Conservation (phyloP, 2,797 vertebrate genomes). For the Hozukius guyotensis region DNA sequence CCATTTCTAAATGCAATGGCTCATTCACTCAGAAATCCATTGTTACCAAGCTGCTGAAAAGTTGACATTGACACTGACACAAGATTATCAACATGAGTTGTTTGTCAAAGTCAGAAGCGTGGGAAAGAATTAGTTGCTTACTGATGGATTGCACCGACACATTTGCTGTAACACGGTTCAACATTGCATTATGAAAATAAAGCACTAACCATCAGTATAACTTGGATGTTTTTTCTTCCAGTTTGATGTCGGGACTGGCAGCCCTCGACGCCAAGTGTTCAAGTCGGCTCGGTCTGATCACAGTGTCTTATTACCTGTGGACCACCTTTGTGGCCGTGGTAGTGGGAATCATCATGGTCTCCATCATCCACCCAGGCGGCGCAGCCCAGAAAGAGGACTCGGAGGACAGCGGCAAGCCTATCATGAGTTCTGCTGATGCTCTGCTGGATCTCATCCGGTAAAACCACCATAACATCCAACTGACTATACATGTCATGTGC, state of each 20-base stretch:
- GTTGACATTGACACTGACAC: neutral
- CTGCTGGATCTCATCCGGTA: slow-evolving; percentile 96
- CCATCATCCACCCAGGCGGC: slow-evolving; percentile 93
- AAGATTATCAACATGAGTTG: neutral
- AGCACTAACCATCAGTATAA: neutral
- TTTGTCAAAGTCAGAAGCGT: neutral
- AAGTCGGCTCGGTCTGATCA: slow-evolving; percentile 93
- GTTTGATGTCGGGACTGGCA: slow-evolving; percentile 95
- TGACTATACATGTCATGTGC: neutral
- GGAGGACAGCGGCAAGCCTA: slow-evolving; percentile 89
- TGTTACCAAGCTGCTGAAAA: neutral
- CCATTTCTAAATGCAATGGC: neutral
- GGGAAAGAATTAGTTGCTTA: neutral
- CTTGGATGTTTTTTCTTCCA: slow-evolving; percentile 59
- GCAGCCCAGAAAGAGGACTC: slow-evolving; percentile 93
- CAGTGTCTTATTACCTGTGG: slow-evolving; percentile 96
- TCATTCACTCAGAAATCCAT: neutral
- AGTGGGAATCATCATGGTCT: slow-evolving; percentile 96
- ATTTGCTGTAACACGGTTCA: neutral
- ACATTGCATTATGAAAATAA: neutral
- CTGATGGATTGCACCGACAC: neutral
- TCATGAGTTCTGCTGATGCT: slow-evolving; percentile 96
- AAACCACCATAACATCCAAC: slow-evolving; percentile 22
- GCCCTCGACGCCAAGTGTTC: slow-evolving; percentile 96
- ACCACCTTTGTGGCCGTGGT: slow-evolving; percentile 96